Evolutionary conservation across 2,113 vertebrate species (phyloP), one percentile per base, ranked within the genome.

Genomic region (Indicator indicator): DNA sequence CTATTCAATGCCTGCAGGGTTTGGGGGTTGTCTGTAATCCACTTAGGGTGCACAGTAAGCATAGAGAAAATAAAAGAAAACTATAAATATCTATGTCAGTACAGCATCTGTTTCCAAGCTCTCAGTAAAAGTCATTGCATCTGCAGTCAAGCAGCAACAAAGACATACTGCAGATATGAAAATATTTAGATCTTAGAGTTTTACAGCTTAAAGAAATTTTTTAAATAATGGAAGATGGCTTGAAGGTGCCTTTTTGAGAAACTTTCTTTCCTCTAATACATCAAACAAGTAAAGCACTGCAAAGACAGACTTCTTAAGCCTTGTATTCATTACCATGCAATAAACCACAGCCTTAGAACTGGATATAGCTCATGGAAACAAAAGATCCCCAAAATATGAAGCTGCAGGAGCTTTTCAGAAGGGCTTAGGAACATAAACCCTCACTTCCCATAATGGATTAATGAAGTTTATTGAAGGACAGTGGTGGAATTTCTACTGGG

Each of bases 181-280:
- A 40, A 40, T 62, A 72, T 64, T 90, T 90, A n/a, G 36, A 79
- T 94, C 55, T 72, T 63, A 62, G 32, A 62, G 14, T 82, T 95
- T 74, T 90, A 62, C 54, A 82, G 72, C 69, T 92, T 50, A 64
- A 50, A 84, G 40, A 65, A 21, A 50, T 67, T 78, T 71, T 91
- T 86, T 2, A 59, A 79, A 67, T 87, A 42, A 59, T 52, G 18
- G 42, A 62, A 86, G 33, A 82, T 58, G 55, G 15, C 65, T 84
- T 65, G 83, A 95, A 81, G 81, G 59, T 95, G 46, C 71, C 74
- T 85, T 90, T 90, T 82, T 86, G 62, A 90, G 40, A 86, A 92
- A 86, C 52, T 90, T 63, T 88, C 62, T 71, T 91, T 92, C 36
- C 42, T 74, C 54, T 84, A 84, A 86, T 50, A 42, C n/a, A 70